Base-by-base conservation (phyloP, 1,140 invertebrate genomes). In the Lycorma delicatula region DNA sequence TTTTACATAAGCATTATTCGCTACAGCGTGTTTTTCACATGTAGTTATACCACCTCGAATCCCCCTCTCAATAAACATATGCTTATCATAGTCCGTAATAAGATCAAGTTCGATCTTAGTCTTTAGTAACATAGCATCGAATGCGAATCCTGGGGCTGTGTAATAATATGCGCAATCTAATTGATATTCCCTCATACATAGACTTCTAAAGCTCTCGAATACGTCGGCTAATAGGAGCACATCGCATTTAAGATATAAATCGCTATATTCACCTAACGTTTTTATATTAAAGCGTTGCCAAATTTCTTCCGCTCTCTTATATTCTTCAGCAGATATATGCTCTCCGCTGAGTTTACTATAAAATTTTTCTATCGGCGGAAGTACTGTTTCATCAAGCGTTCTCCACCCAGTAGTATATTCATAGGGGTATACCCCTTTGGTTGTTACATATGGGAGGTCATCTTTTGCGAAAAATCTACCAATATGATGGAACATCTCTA, bases 1-100 rank as follows among this genome's bases (percentile, higher is more conserved):
- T 2, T 72, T 56, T 16, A 77, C 66, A 64, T 71, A 75, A 36
- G 62, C 59, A 65, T 77, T 76, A 62, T 77, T 79, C 11, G 75
- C 74, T 58, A 64, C 65, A 9, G 67, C 68, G 67, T 71, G 64
- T 18, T 72, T 26, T 64, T 70, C 62, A 60, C 71, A 72, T 59
- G 72, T 65, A 9, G 56, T 52, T 1, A 66, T 34, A 11, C 68
- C 64, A 0, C 68, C 68, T 28, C 67, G 22, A 18, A 69, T 64
- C 16, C 57, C 60, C 16, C 28, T 59, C 56, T 73, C 68, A 46
- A 77, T 62, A 56, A 77, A 74, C 16, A 70, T 54, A 28, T 70
- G 48, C 65, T 70, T 74, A 41, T 76, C 68, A 55, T 70, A 63
- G 58, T 78, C 73, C 18, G 64, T 72, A 7, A 80, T 49, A 12